Base-by-base conservation (phyloP, 2,888 invertebrate genomes). In the Diarsia mendica region DNA sequence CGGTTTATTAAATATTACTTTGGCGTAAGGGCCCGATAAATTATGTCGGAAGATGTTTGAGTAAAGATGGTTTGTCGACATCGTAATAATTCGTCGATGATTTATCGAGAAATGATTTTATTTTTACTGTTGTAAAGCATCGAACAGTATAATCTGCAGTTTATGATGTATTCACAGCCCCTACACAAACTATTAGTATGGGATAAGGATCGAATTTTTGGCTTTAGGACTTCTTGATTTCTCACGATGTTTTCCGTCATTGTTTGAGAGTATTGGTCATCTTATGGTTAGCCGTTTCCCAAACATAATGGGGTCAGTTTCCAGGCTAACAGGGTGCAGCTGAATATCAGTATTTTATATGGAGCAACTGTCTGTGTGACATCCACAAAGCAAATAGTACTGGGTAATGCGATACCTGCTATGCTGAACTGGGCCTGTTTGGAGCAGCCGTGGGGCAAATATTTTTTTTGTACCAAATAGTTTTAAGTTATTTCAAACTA, bases 1-100 rank as follows among this genome's bases (percentile, higher is more conserved):
- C 49, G 53, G 74, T 80, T 72, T 66, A 77, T 77, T 83, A 70
- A 87, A 88, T 87, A 86, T 74, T 53, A 77, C 67, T 67, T 39
- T 0, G 51, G 44, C 49, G 49, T 77, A 60, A 33, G 48, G 44
- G 49, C 33, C 18, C 63, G 28, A 67, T 67, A 66, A 80, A 80
- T 75, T 23, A 61, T 20, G 44, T 3, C 11, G 8, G 20, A 55
- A 67, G 63, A 53, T 23, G 68, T 78, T 51, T n/a, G 11, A 46
- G 11, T 8, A 28, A 15, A 58, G 48, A 20, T 23, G 58, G 39
- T 33, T 68, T 49, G 49, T 48, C n/a, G 49, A 23, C 15, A 44
- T 60, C 13, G 61, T 61, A 6, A 23, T 58, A 15, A 18, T 23
- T 44, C 3, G 0, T 0, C 18, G 33, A 28, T 23, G 23, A 55